phyloP scores from a whole-genome alignment of 2,888 invertebrate genomes.

The Pristionchus exspectatus region DNA sequence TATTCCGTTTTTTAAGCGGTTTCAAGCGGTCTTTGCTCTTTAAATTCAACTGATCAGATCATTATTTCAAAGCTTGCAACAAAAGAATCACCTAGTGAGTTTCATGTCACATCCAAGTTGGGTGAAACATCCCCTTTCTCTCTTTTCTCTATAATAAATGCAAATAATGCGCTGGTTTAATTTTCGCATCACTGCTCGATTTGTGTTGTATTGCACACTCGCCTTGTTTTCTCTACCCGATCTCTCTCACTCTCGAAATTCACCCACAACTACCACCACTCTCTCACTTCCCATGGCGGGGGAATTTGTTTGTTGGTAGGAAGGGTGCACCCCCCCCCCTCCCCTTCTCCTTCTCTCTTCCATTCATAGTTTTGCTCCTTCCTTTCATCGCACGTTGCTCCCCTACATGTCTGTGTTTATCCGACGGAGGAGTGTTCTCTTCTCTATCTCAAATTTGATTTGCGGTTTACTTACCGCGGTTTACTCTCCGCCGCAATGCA shows the following conservation, averaged over 20 bases:
- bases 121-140: no score
- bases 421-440: background rate
- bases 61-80: background rate
- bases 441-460: background rate
- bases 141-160: background rate
- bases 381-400: background rate
- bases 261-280: constrained; percentile 6
- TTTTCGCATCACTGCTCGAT: background rate
- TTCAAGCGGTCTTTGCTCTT: no score
- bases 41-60: background rate
- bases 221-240: background rate
- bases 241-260: background rate
- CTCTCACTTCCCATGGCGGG: constrained; percentile 12
- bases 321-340: constrained; percentile 1
- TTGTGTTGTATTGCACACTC: constrained; percentile 22
- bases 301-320: constrained; percentile 27
- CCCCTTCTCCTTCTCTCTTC: background rate
- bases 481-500: background rate
- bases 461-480: background rate
- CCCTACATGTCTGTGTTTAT: constrained; percentile 41
- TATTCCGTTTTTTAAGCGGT: no score
- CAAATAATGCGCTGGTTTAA: background rate
- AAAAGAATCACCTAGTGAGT: background rate
- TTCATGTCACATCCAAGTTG: background rate
- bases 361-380: background rate